Conservation (phyloP, 2,113 vertebrate species). For the Aegithalos caudatus region DNA sequence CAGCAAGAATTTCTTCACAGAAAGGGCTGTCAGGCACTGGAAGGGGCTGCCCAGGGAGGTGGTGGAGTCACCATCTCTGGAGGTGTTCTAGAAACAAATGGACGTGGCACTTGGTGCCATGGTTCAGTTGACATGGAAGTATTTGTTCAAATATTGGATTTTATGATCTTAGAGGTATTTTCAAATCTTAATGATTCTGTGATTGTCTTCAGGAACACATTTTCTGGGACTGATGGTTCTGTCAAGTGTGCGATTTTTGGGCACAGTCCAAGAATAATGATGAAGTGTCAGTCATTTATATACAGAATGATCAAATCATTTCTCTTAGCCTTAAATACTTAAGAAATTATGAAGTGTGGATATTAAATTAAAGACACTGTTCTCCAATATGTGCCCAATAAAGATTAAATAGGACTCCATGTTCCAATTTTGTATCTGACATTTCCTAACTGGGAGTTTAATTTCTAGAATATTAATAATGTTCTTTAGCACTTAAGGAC, state of each 20-base stretch:
- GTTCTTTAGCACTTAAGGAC: neutral
- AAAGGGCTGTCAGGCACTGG: neutral
- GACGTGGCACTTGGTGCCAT: accelerated
- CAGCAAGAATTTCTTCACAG: neutral
- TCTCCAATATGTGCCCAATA: neutral
- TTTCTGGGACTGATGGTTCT: neutral
- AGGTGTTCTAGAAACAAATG: neutral
- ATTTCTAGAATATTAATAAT: neutral
- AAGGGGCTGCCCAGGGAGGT: neutral
- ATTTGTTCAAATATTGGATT: neutral
- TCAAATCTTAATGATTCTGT: neutral
- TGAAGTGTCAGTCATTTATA: neutral
- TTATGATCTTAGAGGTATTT: neutral
- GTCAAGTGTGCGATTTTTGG: neutral
- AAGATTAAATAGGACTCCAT: neutral
- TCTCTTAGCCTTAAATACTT: constrained; percentile 1
- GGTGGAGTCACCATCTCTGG: neutral
- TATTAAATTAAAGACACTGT: constrained; percentile 1
- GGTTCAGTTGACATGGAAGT: neutral
- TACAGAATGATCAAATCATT: neutral
- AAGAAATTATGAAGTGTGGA: neutral
- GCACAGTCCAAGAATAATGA: neutral
- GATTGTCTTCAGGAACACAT: neutral
- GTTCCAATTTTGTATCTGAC: neutral
- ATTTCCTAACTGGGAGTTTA: neutral